Evolutionary conservation across 2,797 vertebrate species (phyloP).

Genomic region (Masticophis lateralis): DNA sequence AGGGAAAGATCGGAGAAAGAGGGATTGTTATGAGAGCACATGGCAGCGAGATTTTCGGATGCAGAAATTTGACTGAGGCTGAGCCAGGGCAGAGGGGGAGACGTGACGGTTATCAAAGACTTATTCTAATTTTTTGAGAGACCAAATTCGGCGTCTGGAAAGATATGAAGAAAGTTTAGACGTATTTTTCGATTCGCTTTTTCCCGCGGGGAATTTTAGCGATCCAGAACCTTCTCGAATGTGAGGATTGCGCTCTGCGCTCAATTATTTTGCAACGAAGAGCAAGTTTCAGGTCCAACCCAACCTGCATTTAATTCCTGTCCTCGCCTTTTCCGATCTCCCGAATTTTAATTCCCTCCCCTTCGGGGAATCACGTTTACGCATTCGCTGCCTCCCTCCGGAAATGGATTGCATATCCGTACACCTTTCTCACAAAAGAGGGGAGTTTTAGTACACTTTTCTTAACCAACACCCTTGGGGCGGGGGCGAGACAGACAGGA

Average conservation of each 20-base stretch:
- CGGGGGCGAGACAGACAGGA: too few species aligned
- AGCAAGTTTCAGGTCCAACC: neutral
- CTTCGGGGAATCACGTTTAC: neutral
- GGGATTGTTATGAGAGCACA: neutral
- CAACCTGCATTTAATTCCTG: neutral
- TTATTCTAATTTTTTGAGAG: neutral
- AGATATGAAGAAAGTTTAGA: neutral
- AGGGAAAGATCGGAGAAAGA: neutral
- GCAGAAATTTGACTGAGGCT: neutral
- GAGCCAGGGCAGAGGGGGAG: neutral
- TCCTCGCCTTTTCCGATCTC: neutral
- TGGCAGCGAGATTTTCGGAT: neutral
- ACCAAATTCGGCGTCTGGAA: neutral
- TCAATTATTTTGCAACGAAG: neutral
- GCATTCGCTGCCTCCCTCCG: rapidly evolving
- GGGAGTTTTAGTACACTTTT: neutral
- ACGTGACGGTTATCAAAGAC: neutral
- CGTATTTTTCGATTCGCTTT: rapidly evolving
- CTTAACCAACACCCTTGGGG: neutral
- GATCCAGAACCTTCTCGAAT: neutral
- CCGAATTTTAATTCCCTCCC: neutral
- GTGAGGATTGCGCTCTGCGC: neutral
- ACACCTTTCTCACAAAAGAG: neutral
- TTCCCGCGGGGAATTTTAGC: neutral
- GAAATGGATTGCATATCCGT: neutral